These are phyloP conservation scores for Pseudoips prasinana DNA, from an alignment of 2,888 invertebrate genomes.

Conservation along the genomic window DNA sequence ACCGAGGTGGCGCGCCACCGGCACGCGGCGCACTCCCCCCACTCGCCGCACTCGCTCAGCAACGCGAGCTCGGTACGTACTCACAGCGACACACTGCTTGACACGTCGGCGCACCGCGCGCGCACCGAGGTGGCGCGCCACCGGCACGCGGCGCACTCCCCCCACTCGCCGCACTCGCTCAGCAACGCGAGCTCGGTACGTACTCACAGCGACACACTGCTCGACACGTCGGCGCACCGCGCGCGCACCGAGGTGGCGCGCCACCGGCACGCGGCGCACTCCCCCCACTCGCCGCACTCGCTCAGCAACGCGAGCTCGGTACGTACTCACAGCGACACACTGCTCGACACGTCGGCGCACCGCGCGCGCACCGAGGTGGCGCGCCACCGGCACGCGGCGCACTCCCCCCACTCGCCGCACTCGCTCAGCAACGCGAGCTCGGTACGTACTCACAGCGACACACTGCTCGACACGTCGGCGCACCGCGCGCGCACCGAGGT, in stretches of 20 bases:
- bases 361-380: conserved; percentile 90
- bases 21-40: conserved; percentile 58
- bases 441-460: conserved; percentile 72
- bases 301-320: conserved; percentile 85
- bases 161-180: conserved; percentile 68
- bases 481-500: conserved; percentile 89
- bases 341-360: conserved; percentile 93
- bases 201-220: conserved; percentile 82
- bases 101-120: conserved; percentile 89
- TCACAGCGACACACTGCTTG: conserved; percentile 86
- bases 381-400: conserved; percentile 76
- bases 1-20: conserved; percentile 91
- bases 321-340: conserved; percentile 75
- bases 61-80: conserved; percentile 83
- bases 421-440: conserved; percentile 85
- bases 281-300: conserved; percentile 64
- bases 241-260: conserved; percentile 91
- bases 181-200: conserved; percentile 84
- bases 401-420: conserved; percentile 60
- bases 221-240: conserved; percentile 92
- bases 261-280: conserved; percentile 62
- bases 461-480: conserved; percentile 92
- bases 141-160: conserved; percentile 57
- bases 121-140: conserved; percentile 91
- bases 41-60: conserved; percentile 70